These are phyloP conservation scores for Poeciliopsis turrubarensis DNA, from an alignment of 2,113 vertebrate species.

Conservation along the genomic window DNA sequence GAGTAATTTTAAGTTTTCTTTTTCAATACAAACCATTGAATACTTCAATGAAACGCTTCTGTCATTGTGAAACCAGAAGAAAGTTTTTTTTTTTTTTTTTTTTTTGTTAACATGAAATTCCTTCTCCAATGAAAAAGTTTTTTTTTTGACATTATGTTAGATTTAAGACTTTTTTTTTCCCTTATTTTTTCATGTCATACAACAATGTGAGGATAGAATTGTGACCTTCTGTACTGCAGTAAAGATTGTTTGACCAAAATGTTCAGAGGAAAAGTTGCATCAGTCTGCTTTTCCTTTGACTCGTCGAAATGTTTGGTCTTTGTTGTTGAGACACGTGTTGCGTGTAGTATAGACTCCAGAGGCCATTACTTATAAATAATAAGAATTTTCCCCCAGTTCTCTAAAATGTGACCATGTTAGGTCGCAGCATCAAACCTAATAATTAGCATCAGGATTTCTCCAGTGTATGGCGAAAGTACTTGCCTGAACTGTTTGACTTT, in stretches of 20 bases:
- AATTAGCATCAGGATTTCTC: too few relatives aligned
- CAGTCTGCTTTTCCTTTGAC: too few relatives aligned
- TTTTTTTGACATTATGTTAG: background rate
- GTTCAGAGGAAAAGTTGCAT: too few relatives aligned
- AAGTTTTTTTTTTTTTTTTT: background rate
- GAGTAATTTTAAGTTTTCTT: constrained; percentile 11
- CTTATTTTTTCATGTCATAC: background rate
- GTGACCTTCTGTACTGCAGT: background rate
- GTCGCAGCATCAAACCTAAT: too few relatives aligned
- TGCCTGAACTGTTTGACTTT: too few relatives aligned
- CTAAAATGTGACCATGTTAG: too few relatives aligned
- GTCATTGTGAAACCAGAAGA: background rate
- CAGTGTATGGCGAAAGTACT: too few relatives aligned
- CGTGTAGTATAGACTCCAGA: too few relatives aligned
- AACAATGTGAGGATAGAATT: background rate
- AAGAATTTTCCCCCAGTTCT: too few relatives aligned
- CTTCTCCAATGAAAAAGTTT: background rate
- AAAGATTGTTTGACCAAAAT: background rate
- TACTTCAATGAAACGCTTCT: background rate
- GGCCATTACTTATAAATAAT: too few relatives aligned
- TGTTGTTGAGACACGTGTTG: too few relatives aligned
- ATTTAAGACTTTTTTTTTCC: background rate
- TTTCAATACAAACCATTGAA: background rate
- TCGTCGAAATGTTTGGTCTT: too few relatives aligned
- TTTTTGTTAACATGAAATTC: constrained; percentile 7